These are phyloP conservation scores for Ardeotis arabs DNA, from an alignment of 2,113 vertebrate species.

Conservation along the genomic window DNA sequence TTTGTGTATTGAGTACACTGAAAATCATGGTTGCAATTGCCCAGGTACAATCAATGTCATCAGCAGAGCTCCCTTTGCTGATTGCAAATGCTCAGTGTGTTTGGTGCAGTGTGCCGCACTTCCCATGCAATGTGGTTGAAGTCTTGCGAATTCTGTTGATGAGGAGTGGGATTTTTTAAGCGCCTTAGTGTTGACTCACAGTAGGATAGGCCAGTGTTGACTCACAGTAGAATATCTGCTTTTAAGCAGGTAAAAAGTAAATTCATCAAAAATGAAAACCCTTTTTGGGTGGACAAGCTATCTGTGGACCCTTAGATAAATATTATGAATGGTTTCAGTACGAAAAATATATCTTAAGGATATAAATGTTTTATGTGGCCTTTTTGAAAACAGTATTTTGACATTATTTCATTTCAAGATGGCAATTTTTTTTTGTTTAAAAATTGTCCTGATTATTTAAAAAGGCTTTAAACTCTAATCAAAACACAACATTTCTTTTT, in stretches of 20 bases:
- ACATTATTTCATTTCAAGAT: not conserved
- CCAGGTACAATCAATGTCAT: not conserved
- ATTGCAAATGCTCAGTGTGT: not conserved
- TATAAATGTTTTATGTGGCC: not conserved
- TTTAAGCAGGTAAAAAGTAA: not conserved
- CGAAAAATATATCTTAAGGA: not conserved
- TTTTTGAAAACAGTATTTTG: not conserved
- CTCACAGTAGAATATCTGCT: not conserved
- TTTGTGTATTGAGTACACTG: not conserved
- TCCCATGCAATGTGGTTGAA: not conserved
- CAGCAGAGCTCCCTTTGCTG: not conserved
- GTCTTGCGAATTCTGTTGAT: not conserved
- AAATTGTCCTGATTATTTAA: not conserved
- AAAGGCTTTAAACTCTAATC: not conserved
- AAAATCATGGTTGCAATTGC: not conserved
- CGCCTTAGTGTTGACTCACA: not conserved
- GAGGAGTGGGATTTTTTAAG: not conserved
- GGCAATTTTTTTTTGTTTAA: not conserved
- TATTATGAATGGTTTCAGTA: not conserved
- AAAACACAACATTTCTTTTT: not conserved
- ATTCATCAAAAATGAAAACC: not conserved
- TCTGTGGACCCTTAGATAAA: not conserved
- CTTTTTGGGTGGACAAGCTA: not conserved
- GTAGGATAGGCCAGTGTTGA: not conserved
- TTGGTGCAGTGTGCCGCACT: not conserved